Percentiles rank a stretch among this genome's conserved stretches.
Conservation (phyloP, 2,113 vertebrate species). For the Notothenia coriiceps region DNA sequence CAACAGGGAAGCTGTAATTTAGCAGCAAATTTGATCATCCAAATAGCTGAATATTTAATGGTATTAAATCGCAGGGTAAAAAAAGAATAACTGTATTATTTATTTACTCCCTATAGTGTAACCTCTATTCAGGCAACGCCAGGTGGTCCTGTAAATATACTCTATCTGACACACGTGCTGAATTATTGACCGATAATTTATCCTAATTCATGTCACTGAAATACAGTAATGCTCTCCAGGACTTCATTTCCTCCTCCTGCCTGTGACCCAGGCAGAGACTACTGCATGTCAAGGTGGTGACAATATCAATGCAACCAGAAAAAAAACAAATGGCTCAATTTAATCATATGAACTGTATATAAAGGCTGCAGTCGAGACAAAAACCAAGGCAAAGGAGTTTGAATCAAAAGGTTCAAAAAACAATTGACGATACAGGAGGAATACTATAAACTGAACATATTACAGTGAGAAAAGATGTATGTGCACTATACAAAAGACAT, state of each 20-base stretch:
- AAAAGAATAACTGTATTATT: conserved; percentile 80
- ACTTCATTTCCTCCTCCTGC: conserved; percentile 24
- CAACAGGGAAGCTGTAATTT: conserved; percentile 82
- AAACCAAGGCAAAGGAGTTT: background rate
- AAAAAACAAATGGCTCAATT: background rate
- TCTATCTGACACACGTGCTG: conserved; percentile 69
- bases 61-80: conserved; percentile 77
- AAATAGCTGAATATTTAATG: conserved; percentile 87
- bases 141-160: conserved; percentile 79
- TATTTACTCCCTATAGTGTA: conserved; percentile 79
- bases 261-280: conserved; percentile 49
- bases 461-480: too few species aligned
- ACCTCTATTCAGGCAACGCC: conserved; percentile 67
- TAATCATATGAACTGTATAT: background rate
- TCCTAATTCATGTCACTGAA: conserved; percentile 82
- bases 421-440: too few species aligned
- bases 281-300: conserved; percentile 42
- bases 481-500: background rate
- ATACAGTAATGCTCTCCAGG: conserved; percentile 72
- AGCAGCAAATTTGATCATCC: conserved; percentile 83
- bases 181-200: conserved; percentile 87
- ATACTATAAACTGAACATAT: too few species aligned
- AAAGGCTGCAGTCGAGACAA: background rate
- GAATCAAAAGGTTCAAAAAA: background rate
- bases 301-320: conserved; percentile 40